Percentiles rank a stretch among this genome's conserved stretches.
phyloP scores from a whole-genome alignment of 2,797 vertebrate genomes.

The Muraenolepis orangiensis region DNA sequence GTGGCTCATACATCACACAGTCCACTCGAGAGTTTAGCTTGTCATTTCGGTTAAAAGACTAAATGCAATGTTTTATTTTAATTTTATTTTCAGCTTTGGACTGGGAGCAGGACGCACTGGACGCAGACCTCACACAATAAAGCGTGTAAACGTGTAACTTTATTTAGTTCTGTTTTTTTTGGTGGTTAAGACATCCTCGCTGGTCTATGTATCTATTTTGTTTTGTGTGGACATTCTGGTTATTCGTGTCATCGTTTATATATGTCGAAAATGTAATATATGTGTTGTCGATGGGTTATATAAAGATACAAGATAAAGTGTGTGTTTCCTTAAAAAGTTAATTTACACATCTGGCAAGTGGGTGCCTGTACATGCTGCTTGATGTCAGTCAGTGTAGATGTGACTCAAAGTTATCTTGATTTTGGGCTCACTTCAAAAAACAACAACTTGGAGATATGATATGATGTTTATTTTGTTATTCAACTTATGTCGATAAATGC shows the following conservation, averaged over 20 bases:
- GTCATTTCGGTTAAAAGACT: background rate
- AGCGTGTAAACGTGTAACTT: no score
- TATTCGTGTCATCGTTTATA: background rate
- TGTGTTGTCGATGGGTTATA: background rate
- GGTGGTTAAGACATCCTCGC: background rate
- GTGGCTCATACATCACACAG: background rate
- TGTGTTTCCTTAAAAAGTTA: background rate
- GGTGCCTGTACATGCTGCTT: background rate
- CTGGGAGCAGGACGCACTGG: background rate
- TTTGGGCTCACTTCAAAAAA: background rate
- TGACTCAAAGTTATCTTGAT: background rate
- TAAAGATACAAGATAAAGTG: background rate
- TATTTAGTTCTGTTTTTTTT: background rate
- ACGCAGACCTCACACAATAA: background rate
- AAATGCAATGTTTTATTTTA: background rate
- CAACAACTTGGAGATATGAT: background rate
- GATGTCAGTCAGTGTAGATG: background rate
- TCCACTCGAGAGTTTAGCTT: no score
- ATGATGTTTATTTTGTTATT: conserved; percentile 23
- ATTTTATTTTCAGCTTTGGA: background rate
- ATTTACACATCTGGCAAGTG: background rate
- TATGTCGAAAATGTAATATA: background rate
- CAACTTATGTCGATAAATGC: conserved; percentile 50
- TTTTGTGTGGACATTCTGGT: background rate
- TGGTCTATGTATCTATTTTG: no score